Evolutionary conservation across 2,113 vertebrate species (phyloP).

Genomic region (Bufo bufo): DNA sequence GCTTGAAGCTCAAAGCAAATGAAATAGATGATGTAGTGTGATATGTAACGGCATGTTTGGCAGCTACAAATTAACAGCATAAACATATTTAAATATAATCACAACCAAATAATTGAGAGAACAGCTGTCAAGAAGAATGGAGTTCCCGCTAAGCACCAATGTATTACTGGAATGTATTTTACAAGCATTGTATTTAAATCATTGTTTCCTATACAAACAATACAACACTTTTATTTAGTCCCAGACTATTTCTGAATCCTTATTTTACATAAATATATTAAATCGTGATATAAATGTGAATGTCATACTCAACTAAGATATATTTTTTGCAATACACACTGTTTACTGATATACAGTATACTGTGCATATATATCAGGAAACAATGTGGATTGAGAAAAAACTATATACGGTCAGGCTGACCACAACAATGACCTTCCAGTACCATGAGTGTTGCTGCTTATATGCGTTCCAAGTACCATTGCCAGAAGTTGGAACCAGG

Average conservation of each 20-base stretch:
- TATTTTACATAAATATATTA: not conserved
- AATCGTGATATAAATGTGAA: too few species aligned
- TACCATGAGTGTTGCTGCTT: too few species aligned
- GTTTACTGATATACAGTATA: too few species aligned
- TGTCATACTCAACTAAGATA: too few species aligned
- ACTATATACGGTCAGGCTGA: too few species aligned
- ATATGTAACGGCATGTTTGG: not conserved
- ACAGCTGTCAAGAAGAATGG: constrained; percentile 36
- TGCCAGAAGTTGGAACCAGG: too few species aligned
- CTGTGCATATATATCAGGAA: too few species aligned
- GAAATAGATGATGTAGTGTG: not conserved
- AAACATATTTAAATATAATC: constrained; percentile 22
- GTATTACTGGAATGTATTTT: constrained; percentile 1
- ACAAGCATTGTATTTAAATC: constrained; percentile 30
- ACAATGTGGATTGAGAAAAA: too few species aligned
- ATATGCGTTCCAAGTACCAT: too few species aligned
- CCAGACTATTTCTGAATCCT: not conserved
- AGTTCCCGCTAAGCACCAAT: not conserved
- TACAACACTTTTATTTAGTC: not conserved
- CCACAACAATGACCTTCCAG: too few species aligned
- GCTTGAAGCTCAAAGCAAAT: constrained; percentile 1
- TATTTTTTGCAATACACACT: too few species aligned
- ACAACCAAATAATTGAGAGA: not conserved
- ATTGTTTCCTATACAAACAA: constrained; percentile 6
- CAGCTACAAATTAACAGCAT: not conserved